Conservation (phyloP, 2,888 invertebrate genomes). For the Phyto melanocephala region DNA sequence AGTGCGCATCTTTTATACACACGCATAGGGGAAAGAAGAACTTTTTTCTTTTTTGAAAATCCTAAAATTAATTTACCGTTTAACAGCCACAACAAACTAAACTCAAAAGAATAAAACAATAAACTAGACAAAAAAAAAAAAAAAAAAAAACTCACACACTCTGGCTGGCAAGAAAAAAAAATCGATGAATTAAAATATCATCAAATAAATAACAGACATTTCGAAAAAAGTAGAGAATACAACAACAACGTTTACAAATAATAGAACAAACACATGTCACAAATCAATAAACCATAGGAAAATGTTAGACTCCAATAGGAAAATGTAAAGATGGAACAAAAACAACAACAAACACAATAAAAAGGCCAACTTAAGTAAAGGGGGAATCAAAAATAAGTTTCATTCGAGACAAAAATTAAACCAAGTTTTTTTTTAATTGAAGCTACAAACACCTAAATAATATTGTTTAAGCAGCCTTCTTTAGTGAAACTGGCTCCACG, state of each 20-base stretch:
- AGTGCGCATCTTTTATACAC: conserved; percentile 44
- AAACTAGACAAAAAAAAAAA: conserved; percentile 3
- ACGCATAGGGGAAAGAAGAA: conserved; percentile 7
- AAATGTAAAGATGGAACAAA: conserved; percentile 13
- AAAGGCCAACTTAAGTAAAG: not conserved
- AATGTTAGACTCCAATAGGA: conserved; percentile 43
- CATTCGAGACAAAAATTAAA: not conserved
- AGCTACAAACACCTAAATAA: no score
- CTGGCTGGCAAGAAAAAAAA: not conserved
- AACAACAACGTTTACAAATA: conserved; percentile 26
- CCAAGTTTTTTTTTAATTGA: not conserved
- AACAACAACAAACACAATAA: conserved; percentile 2
- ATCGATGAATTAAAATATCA: conserved; percentile 50
- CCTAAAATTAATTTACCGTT: conserved; percentile 55
- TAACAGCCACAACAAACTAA: conserved; percentile 16
- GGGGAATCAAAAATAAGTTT: not conserved
- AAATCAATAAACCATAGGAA: conserved; percentile 42
- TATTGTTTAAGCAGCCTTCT: no score
- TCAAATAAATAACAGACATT: not conserved
- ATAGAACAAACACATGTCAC: conserved; percentile 37
- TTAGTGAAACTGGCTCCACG: no score
- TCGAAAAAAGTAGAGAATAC: not conserved
- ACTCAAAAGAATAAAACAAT: not conserved
- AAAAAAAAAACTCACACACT: conserved; percentile 17
- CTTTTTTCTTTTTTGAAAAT: not conserved